phyloP scores from a whole-genome alignment of 2,888 invertebrate genomes.

The Anticlea derivata region DNA sequence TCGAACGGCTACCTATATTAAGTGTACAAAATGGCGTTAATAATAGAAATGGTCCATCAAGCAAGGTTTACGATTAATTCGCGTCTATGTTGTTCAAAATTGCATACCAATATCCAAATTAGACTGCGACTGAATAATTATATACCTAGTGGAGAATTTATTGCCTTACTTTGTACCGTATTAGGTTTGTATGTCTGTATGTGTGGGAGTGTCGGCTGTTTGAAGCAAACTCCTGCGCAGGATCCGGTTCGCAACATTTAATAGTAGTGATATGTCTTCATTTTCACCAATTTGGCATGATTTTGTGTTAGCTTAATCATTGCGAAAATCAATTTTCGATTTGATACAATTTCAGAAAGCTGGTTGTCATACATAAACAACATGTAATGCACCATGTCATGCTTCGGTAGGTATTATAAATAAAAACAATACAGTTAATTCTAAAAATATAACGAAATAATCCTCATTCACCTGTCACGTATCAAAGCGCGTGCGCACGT shows the following conservation, averaged over 20 bases:
- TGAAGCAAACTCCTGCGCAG: conserved; percentile 14
- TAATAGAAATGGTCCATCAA: conserved; percentile 13
- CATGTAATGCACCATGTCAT: too few relatives aligned
- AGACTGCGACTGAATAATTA: conserved; percentile 15
- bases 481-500: conserved; percentile 39
- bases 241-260: conserved; percentile 21
- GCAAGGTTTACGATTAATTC: conserved; percentile 13
- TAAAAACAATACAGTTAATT: background rate
- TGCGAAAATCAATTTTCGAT: too few relatives aligned
- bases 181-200: conserved; percentile 29
- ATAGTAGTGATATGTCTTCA: conserved; percentile 2
- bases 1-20: background rate
- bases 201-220: conserved; percentile 21
- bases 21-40: background rate
- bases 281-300: background rate
- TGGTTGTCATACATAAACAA: too few relatives aligned
- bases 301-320: too few relatives aligned
- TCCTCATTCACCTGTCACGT: conserved; percentile 38
- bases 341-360: too few relatives aligned
- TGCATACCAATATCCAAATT: conserved; percentile 18
- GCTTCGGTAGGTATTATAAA: too few relatives aligned
- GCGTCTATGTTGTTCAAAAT: conserved; percentile 10
- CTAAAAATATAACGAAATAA: conserved; percentile 9
- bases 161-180: conserved; percentile 27
- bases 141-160: conserved; percentile 23